phyloP scores from a whole-genome alignment of 1,140 invertebrate species.

The Parasteatoda tepidariorum region DNA sequence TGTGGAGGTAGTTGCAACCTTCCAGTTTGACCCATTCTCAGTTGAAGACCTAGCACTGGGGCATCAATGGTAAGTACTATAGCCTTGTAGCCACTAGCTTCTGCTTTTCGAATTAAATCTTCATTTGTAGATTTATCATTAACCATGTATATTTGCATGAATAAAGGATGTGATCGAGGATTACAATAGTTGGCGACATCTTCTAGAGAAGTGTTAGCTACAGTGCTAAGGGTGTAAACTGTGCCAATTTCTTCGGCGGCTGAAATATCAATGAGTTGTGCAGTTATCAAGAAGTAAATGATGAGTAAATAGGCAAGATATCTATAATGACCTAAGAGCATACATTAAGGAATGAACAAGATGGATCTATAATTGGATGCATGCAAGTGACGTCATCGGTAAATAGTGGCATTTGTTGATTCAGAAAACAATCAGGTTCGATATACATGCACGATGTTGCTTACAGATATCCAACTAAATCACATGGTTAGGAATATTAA shows the following conservation, averaged over 20 bases:
- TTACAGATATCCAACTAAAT: too few species aligned
- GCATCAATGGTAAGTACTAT: constrained; percentile 92
- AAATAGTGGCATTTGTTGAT: too few species aligned
- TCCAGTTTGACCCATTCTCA: constrained; percentile 83
- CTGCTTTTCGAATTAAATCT: constrained; percentile 81
- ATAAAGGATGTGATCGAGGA: constrained; percentile 85
- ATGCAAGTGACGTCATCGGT: too few species aligned
- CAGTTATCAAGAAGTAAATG: too few species aligned
- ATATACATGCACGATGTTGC: too few species aligned
- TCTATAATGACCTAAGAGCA: too few species aligned
- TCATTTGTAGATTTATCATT: constrained; percentile 78
- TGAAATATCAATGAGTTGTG: too few species aligned
- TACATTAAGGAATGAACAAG: too few species aligned
- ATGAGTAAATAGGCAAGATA: too few species aligned
- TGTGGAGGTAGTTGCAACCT: constrained; percentile 85
- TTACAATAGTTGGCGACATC: constrained; percentile 78
- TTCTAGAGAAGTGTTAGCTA: constrained; percentile 88
- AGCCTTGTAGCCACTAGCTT: constrained; percentile 87
- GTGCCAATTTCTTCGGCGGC: constrained; percentile 80
- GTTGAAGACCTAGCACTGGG: constrained; percentile 82
- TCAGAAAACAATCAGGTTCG: too few species aligned
- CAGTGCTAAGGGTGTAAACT: constrained; percentile 86
- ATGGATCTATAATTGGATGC: too few species aligned
- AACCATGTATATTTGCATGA: constrained; percentile 88
- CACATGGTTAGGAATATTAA: too few species aligned